Conservation (phyloP, 2,888 invertebrate genomes). For the Melieria omissa region DNA sequence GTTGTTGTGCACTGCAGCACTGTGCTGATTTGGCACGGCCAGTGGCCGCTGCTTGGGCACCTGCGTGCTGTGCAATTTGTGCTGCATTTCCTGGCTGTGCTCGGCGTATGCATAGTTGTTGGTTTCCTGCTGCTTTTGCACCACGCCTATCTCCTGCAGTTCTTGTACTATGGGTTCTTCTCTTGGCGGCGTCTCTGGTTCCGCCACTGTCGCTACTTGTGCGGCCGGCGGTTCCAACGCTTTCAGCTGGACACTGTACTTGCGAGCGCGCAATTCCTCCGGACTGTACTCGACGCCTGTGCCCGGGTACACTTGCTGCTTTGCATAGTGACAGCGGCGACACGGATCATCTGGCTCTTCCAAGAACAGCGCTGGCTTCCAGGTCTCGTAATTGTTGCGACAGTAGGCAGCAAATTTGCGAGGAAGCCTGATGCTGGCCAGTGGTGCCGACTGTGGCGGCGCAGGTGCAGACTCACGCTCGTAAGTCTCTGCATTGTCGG, state of each 20-base stretch:
- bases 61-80: too few species aligned
- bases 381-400: slow-evolving; percentile 64
- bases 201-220: slow-evolving; percentile 38
- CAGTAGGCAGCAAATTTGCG: slow-evolving; percentile 61
- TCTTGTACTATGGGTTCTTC: slow-evolving; percentile 25
- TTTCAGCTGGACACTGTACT: slow-evolving; percentile 43
- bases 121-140: slow-evolving; percentile 25
- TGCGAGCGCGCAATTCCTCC: slow-evolving; percentile 62
- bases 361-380: slow-evolving; percentile 64
- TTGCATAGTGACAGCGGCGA: slow-evolving; percentile 63
- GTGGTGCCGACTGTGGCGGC: slow-evolving; percentile 23
- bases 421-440: slow-evolving; percentile 59
- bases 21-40: slow-evolving; percentile 18
- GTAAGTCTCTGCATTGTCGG: slow-evolving; percentile 37
- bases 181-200: slow-evolving; percentile 25
- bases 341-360: slow-evolving; percentile 66
- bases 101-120: too few species aligned
- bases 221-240: slow-evolving; percentile 20
- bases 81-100: too few species aligned
- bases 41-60: too few species aligned
- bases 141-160: slow-evolving; percentile 42
- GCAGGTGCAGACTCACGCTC: slow-evolving; percentile 25
- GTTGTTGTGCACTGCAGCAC: slow-evolving; percentile 37
- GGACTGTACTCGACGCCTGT: slow-evolving; percentile 63
- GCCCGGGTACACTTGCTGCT: slow-evolving; percentile 63